Conservation (phyloP, 2,113 vertebrate genomes). For the Anoura caudifer region DNA sequence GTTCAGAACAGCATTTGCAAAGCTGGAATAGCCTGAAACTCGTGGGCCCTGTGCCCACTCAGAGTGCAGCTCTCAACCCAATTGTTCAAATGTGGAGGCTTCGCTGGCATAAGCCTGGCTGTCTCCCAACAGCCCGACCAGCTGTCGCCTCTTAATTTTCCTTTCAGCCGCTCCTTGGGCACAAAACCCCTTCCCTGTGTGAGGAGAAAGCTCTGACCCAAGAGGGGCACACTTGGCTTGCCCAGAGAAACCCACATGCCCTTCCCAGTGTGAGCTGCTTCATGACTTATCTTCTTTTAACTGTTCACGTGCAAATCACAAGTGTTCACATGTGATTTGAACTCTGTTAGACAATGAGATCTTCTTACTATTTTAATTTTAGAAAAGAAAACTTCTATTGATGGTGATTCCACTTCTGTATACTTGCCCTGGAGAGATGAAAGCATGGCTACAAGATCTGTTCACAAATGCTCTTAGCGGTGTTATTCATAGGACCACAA, state of each 20-base stretch:
- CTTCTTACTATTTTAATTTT: neutral
- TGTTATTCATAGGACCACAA: neutral
- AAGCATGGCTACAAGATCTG: neutral
- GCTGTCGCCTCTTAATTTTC: neutral
- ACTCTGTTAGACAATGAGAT: neutral
- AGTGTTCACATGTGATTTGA: too few species aligned
- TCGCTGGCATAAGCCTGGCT: neutral
- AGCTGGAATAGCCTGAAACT: neutral
- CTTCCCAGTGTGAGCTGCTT: neutral
- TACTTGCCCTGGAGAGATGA: neutral
- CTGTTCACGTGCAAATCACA: neutral
- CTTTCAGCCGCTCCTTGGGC: neutral
- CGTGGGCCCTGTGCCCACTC: neutral
- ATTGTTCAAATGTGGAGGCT: neutral
- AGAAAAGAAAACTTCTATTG: neutral
- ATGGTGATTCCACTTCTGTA: neutral
- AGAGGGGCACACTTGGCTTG: neutral
- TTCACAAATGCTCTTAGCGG: neutral
- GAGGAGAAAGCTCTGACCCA: neutral
- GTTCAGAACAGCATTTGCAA: constrained; percentile 28
- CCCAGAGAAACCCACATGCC: neutral
- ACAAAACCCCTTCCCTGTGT: neutral
- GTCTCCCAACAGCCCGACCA: neutral
- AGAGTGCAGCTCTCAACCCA: neutral
- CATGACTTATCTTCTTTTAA: neutral